Percentiles rank a stretch among this genome's conserved stretches.
These are phyloP conservation scores for Trissonchulus sp. DNA, from an alignment of 2,888 invertebrate species.

Conservation along the genomic window DNA sequence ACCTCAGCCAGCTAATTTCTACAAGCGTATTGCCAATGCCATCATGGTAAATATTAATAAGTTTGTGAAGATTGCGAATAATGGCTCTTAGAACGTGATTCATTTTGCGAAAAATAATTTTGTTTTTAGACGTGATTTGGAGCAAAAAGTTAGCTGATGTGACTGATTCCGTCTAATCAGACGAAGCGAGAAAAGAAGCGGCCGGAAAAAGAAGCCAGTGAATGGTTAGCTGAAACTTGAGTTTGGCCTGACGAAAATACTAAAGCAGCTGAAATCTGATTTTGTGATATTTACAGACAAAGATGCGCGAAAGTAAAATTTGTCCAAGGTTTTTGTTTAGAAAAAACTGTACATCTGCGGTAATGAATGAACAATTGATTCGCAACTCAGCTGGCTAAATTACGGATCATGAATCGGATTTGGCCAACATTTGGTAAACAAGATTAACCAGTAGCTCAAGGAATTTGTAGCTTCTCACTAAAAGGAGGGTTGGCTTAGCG, in stretches of 20 bases:
- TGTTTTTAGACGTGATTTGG: not conserved
- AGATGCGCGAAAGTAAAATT: conserved; percentile 24
- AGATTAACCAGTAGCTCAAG: too few relatives aligned
- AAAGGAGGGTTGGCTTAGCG: too few relatives aligned
- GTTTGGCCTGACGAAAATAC: conserved; percentile 22
- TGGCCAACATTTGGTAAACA: not conserved
- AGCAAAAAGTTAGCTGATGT: not conserved
- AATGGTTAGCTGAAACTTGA: too few relatives aligned
- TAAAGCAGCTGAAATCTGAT: conserved; percentile 16
- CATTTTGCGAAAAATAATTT: too few relatives aligned
- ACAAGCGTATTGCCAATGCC: too few relatives aligned
- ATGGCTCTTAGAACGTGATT: too few relatives aligned
- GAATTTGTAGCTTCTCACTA: too few relatives aligned
- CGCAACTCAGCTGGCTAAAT: not conserved
- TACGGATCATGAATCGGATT: not conserved
- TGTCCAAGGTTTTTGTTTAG: too few relatives aligned
- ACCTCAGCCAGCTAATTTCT: too few relatives aligned
- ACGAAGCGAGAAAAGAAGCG: conserved; percentile 21
- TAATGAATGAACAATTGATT: not conserved
- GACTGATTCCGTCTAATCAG: not conserved
- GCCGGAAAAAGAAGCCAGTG: conserved; percentile 15
- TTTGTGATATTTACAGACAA: not conserved
- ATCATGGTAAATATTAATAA: too few relatives aligned
- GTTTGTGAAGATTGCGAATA: too few relatives aligned
- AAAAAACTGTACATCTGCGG: not conserved